These are phyloP conservation scores for Abrostola tripartita DNA, from an alignment of 2,888 invertebrate genomes.

Conservation along the genomic window DNA sequence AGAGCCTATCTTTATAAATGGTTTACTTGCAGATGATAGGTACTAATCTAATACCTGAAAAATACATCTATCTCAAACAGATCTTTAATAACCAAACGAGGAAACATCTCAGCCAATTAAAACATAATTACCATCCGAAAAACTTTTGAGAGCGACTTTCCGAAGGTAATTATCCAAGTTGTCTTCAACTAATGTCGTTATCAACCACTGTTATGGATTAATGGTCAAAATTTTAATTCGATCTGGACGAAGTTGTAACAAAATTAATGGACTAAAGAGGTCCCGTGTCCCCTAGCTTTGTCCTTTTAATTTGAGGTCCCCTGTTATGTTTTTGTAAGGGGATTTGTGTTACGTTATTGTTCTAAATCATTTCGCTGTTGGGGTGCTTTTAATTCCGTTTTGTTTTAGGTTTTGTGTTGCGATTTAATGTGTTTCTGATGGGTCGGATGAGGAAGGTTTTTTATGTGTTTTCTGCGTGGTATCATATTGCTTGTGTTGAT, in stretches of 20 bases:
- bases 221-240: constrained; percentile 52
- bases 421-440: constrained; percentile 40
- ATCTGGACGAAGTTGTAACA: constrained; percentile 40
- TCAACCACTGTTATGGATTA: constrained; percentile 49
- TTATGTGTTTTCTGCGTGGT: not conserved
- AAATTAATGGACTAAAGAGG: constrained; percentile 47
- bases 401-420: constrained; percentile 14
- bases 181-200: constrained; percentile 49
- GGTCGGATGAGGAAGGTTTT: constrained; percentile 4
- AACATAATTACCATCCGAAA: constrained; percentile 46
- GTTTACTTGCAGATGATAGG: not conserved
- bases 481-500: constrained; percentile 1
- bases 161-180: constrained; percentile 51
- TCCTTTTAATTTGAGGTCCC: constrained; percentile 38
- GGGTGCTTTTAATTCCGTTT: constrained; percentile 33
- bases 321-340: constrained; percentile 27
- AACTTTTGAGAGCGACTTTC: constrained; percentile 36
- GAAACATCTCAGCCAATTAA: constrained; percentile 45
- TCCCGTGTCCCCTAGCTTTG: constrained; percentile 24
- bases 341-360: constrained; percentile 41
- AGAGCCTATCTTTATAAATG: not conserved
- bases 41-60: not conserved
- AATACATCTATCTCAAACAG: not conserved
- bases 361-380: constrained; percentile 30
- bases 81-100: constrained; percentile 30